Conservation (phyloP, 2,113 vertebrate genomes). For the Odocoileus virginianus region DNA sequence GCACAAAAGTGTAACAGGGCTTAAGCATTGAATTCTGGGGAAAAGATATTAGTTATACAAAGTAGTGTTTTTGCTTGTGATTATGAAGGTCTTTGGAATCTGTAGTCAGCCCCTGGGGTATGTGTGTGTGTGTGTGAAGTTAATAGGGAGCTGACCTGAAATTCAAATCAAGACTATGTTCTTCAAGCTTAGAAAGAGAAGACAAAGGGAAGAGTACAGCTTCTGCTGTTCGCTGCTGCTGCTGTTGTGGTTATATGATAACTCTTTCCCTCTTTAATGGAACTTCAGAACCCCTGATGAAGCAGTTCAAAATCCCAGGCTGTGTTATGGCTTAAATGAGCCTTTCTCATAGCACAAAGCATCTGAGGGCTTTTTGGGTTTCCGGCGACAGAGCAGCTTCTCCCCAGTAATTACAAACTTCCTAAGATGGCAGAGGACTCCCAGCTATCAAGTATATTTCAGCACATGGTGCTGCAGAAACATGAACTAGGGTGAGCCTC, state of each 20-base stretch:
- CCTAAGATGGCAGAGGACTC: not conserved
- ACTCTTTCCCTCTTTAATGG: not conserved
- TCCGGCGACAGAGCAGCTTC: not conserved
- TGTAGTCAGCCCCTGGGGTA: not conserved
- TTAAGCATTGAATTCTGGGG: not conserved
- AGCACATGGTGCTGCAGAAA: not conserved
- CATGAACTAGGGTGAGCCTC: not conserved
- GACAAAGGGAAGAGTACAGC: not conserved
- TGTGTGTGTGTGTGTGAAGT: not conserved
- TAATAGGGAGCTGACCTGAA: not conserved
- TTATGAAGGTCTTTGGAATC: not conserved
- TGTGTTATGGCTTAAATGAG: not conserved
- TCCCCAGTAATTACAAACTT: not conserved
- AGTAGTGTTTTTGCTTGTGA: not conserved
- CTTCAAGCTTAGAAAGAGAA: not conserved
- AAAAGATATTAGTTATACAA: not conserved
- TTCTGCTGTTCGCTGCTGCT: not conserved
- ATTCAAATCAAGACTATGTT: not conserved
- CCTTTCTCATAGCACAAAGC: not conserved
- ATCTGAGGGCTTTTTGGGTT: not conserved
- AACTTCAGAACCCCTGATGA: not conserved
- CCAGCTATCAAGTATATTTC: not conserved
- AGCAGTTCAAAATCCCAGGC: not conserved
- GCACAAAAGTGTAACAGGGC: not conserved
- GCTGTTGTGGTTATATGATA: not conserved